Evolutionary conservation across 2,797 vertebrate genomes (phyloP).

Genomic region (Microchirus variegatus): DNA sequence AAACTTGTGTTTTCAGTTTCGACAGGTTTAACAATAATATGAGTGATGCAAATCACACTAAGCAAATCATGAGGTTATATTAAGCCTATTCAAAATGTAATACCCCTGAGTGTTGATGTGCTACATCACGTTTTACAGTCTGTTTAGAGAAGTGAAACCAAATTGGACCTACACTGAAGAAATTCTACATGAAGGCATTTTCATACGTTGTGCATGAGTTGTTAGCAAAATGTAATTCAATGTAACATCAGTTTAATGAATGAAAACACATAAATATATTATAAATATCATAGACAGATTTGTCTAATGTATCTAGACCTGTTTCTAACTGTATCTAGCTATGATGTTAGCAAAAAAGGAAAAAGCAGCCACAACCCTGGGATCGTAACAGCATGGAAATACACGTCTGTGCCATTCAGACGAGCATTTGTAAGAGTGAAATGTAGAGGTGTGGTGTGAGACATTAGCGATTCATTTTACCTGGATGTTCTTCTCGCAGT

Average conservation of each 20-base stretch:
- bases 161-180: constrained; percentile 1
- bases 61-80: constrained; percentile 13
- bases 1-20: neutral
- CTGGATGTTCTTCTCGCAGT: constrained; percentile 99
- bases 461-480: constrained; percentile 73
- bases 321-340: too few species aligned
- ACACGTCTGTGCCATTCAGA: neutral
- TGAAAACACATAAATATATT: neutral
- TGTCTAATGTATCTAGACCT: too few species aligned
- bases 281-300: neutral
- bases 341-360: neutral
- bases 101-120: constrained; percentile 17
- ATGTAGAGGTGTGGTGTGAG: neutral
- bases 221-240: neutral
- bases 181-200: neutral
- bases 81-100: constrained; percentile 18
- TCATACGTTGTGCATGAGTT: neutral
- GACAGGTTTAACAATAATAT: neutral
- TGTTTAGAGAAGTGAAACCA: constrained; percentile 38
- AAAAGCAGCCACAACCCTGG: too few species aligned
- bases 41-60: constrained; percentile 17
- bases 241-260: neutral
- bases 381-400: neutral
- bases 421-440: neutral
- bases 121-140: constrained; percentile 4